Evolutionary conservation across 2,113 vertebrate genomes (phyloP), one percentile per base, ranked within the genome.

Genomic region (Hylia prasina): DNA sequence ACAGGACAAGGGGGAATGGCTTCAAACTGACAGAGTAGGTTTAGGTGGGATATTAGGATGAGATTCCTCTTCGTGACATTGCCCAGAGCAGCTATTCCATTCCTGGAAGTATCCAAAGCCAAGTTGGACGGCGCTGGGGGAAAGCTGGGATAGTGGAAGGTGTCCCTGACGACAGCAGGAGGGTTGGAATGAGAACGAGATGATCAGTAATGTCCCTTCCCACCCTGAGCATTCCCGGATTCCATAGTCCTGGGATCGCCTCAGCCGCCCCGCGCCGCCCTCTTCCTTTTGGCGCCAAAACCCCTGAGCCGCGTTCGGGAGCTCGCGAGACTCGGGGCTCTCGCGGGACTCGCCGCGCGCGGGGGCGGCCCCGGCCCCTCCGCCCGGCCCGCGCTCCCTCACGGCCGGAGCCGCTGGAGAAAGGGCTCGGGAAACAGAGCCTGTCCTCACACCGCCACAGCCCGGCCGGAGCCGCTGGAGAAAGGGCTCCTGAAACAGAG

Each of bases 181-280:
- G 2, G 1, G 5, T 6, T 64, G 25, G 30, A 64, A 72, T 6
- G 14, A 21, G 11, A 48, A 35, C 14, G 17, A 48, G 11, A 7
- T 14, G 1, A 30, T 27, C 11, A 20, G 6, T 3, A 17, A 17
- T 1, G 2, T 13, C 23, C 33, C 18, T 15, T 35, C 17, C 6
- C 48, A 13, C 24, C 6, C 35, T 2, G 17, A 7, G 8, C 35
- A 23, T 2, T 13, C 17, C 14, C 7, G 10, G 2, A 3, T 3
- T 10, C n/a, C 75, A 3, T 0, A 27, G 6, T 2, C 13, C 48
- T 0, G n/a, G 7, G 4, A 23, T 5, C 24, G 20, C 85, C 65
- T 31, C 65, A 70, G 20, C n/a, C 39, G 6, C 54, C 28, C 12
- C 8, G 11, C 45, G 22, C 14, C 9, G 11, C 37, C 53, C 64